A percentile compares a stretch with the other conserved stretches of the same genome.
These are phyloP conservation scores for Diceros bicornis DNA, from an alignment of 2,797 vertebrate species.

Conservation along the genomic window DNA sequence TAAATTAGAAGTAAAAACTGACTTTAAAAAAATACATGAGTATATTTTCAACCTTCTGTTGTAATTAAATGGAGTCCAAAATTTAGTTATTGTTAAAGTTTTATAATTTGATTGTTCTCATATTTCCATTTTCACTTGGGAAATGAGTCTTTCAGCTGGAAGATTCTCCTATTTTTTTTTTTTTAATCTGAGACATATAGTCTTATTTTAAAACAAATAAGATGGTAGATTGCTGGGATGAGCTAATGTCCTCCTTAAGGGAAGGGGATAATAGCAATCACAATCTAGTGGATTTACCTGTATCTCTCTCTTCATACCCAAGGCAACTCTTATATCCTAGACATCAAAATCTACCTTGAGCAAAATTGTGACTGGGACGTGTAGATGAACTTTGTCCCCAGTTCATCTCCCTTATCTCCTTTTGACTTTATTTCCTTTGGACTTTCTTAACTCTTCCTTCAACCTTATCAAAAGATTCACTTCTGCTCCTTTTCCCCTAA, in stretches of 20 bases:
- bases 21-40: neutral
- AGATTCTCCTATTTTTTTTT: neutral
- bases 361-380: neutral
- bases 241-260: conserved; percentile 16
- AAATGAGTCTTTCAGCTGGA: neutral
- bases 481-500: neutral
- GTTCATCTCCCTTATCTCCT: neutral
- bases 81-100: neutral
- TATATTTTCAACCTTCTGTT: conserved; percentile 26
- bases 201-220: conserved; percentile 31
- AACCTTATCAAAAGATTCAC: neutral
- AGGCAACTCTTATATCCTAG: neutral
- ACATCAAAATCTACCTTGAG: neutral
- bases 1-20: conserved; percentile 46
- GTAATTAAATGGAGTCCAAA: conserved; percentile 31
- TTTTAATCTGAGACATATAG: neutral
- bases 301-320: neutral
- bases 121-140: conserved; percentile 39
- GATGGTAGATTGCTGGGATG: neutral
- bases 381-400: neutral
- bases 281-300: neutral
- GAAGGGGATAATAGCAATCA: neutral
- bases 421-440: conserved; percentile 20
- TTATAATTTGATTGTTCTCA: neutral
- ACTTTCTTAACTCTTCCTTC: neutral